A percentile compares a stretch with the other conserved stretches of the same genome.
These are phyloP conservation scores for Chitala chitala DNA, from an alignment of 2,113 vertebrate genomes.

Conservation along the genomic window DNA sequence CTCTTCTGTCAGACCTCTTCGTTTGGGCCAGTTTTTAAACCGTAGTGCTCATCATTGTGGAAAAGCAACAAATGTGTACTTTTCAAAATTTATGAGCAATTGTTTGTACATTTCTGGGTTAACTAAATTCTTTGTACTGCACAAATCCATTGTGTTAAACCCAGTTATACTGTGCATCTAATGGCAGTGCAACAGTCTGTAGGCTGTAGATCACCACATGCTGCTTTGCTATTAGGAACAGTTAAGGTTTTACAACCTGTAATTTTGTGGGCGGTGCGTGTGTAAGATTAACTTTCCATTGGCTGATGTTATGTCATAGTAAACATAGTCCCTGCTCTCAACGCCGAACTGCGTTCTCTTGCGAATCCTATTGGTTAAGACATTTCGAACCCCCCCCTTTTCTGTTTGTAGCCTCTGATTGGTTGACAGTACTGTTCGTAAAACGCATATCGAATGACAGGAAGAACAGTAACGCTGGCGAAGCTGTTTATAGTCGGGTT, in stretches of 20 bases:
- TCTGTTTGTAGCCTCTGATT: constrained; percentile 30
- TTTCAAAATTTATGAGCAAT: too few species aligned
- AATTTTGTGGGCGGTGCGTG: background rate
- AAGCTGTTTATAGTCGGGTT: background rate
- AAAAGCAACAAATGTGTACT: too few species aligned
- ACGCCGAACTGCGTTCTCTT: background rate
- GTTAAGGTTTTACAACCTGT: constrained; percentile 1
- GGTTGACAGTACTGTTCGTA: constrained; percentile 35
- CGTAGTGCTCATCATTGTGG: too few species aligned
- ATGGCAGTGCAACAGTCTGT: constrained; percentile 5
- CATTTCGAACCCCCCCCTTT: too few species aligned
- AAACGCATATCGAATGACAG: constrained; percentile 37
- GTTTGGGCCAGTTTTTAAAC: too few species aligned
- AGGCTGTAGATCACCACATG: too few species aligned
- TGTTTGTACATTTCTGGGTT: too few species aligned
- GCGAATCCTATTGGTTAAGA: constrained; percentile 37
- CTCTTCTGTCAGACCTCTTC: too few species aligned
- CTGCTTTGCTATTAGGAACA: background rate
- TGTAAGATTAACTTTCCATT: constrained; percentile 20
- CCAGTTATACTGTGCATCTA: too few species aligned
- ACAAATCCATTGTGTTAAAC: too few species aligned
- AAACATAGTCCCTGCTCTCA: background rate
- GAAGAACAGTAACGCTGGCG: background rate
- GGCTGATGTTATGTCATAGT: background rate
- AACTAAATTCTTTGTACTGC: too few species aligned